phyloP scores from a whole-genome alignment of 1,140 invertebrate genomes.

The Andricus grossulariae region DNA sequence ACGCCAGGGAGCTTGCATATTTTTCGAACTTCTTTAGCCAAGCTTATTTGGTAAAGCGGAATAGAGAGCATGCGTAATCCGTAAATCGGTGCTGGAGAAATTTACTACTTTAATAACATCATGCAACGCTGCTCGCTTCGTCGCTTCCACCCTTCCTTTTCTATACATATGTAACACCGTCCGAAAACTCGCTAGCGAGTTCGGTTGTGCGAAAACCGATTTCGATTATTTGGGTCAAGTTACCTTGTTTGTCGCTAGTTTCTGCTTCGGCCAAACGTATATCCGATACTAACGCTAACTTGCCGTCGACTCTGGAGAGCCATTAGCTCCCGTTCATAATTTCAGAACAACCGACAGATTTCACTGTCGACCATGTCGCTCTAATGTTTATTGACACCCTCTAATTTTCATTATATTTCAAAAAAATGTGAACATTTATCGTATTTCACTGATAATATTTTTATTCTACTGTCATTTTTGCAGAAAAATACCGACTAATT shows the following conservation, averaged over 20 bases:
- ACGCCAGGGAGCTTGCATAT: background rate
- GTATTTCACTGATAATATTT: no score
- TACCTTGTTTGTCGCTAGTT: slow-evolving; percentile 46
- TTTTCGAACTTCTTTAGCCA: slow-evolving; percentile 4
- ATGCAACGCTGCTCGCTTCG: background rate
- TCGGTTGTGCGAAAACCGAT: slow-evolving; percentile 54
- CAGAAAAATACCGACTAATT: no score
- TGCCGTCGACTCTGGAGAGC: slow-evolving; percentile 42
- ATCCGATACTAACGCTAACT: slow-evolving; percentile 46
- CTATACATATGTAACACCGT: slow-evolving; percentile 24
- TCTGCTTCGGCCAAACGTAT: slow-evolving; percentile 42
- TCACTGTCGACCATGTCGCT: slow-evolving; percentile 2
- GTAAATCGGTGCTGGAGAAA: slow-evolving; percentile 56
- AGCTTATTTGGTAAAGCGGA: slow-evolving; percentile 24
- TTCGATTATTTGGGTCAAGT: slow-evolving; percentile 58
- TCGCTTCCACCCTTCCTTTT: background rate
- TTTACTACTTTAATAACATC: slow-evolving; percentile 67
- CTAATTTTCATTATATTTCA: background rate
- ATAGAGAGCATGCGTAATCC: slow-evolving; percentile 50
- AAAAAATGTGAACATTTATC: background rate
- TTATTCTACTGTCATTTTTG: no score
- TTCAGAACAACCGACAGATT: slow-evolving; percentile 20
- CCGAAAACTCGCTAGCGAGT: slow-evolving; percentile 2
- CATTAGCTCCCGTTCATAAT: slow-evolving; percentile 39
- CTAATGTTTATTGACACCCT: background rate